phyloP scores from a whole-genome alignment of 2,888 invertebrate genomes.

The Diarsia mendica region DNA sequence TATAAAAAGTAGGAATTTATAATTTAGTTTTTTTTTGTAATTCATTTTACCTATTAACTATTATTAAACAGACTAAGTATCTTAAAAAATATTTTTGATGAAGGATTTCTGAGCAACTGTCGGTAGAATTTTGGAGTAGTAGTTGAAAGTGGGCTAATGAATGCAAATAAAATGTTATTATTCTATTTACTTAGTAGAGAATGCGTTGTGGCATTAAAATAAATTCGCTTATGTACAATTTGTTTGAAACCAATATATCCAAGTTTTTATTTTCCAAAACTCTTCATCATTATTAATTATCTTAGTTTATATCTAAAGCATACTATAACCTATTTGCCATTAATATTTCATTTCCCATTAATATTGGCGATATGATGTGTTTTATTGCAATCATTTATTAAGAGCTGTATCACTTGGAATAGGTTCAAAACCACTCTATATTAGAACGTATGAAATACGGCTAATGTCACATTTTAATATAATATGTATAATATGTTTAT shows the following conservation, averaged over 20 bases:
- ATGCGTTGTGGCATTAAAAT: not conserved
- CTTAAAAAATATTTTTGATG: not conserved
- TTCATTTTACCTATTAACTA: not conserved
- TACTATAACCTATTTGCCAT: not conserved
- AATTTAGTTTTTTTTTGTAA: not conserved
- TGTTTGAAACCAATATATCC: not conserved
- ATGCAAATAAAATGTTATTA: not conserved
- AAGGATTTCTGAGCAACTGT: not conserved
- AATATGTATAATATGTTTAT: not conserved
- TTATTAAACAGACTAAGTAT: no score
- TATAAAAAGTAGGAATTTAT: not conserved
- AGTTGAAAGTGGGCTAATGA: not conserved
- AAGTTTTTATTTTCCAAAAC: not conserved
- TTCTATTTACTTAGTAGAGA: not conserved
- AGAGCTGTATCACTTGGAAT: slow-evolving; percentile 38
- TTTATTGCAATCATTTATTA: slow-evolving; percentile 32
- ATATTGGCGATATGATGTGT: slow-evolving; percentile 20
- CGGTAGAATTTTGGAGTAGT: not conserved
- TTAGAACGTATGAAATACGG: slow-evolving; percentile 5
- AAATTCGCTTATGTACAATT: not conserved
- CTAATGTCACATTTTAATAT: slow-evolving; percentile 14
- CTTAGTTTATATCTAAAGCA: not conserved
- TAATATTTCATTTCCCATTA: not conserved
- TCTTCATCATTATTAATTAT: not conserved
- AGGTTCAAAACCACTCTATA: slow-evolving; percentile 38